Evolutionary conservation across 2,797 vertebrate species (phyloP).

Genomic region (Enteromius mattozi): DNA sequence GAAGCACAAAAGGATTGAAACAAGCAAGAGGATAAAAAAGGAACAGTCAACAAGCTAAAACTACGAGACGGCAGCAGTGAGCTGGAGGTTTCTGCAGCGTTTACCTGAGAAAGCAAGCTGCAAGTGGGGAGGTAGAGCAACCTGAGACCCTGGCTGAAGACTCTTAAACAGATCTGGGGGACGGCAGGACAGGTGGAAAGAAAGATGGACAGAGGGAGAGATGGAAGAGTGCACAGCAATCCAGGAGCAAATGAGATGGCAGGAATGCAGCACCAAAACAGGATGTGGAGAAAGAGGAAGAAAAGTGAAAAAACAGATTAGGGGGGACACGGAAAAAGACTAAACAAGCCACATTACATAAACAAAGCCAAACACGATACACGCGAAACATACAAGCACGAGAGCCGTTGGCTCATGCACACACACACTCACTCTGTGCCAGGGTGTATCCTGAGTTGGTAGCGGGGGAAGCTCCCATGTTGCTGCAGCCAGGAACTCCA

Average conservation of each 20-base stretch:
- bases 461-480: constrained; percentile 87
- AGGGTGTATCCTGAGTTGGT: constrained; percentile 95
- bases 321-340: constrained; percentile 36
- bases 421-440: constrained; percentile 88
- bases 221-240: constrained; percentile 31
- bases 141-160: constrained; percentile 95
- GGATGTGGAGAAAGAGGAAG: neutral
- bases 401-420: constrained; percentile 65
- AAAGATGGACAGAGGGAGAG: constrained; percentile 51
- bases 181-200: constrained; percentile 57
- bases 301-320: constrained; percentile 30
- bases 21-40: constrained; percentile 13
- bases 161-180: constrained; percentile 95
- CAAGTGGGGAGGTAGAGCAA: constrained; percentile 94
- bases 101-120: constrained; percentile 98
- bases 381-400: neutral
- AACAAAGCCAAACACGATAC: constrained; percentile 4
- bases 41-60: neutral
- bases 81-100: constrained; percentile 50
- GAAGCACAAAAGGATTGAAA: neutral
- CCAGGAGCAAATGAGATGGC: constrained; percentile 49
- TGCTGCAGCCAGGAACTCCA: constrained; percentile 72
- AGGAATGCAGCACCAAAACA: constrained; percentile 7
- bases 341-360: neutral
- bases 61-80: constrained; percentile 19